These are phyloP conservation scores for Polypedilum vanderplanki DNA, from an alignment of 1,140 invertebrate species.

Conservation along the genomic window DNA sequence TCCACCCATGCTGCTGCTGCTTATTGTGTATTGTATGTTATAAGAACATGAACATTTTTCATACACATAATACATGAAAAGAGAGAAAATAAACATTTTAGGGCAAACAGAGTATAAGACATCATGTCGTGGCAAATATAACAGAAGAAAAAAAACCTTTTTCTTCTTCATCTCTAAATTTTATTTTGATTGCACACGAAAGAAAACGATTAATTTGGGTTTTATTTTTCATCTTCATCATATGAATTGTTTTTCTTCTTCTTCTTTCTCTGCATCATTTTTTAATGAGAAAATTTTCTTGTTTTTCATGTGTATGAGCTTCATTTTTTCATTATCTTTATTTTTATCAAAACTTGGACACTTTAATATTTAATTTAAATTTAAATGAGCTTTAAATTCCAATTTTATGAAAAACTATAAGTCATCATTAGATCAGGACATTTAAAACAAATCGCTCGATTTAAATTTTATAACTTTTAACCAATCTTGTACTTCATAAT, in stretches of 20 bases:
- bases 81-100: too few relatives aligned
- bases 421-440: too few relatives aligned
- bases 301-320: too few relatives aligned
- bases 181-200: conserved; percentile 13
- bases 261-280: background rate
- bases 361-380: too few relatives aligned
- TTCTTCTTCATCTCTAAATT: background rate
- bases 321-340: too few relatives aligned
- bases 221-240: background rate
- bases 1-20: background rate
- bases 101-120: too few relatives aligned
- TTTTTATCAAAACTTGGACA: too few relatives aligned
- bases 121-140: background rate
- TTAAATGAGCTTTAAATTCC: too few relatives aligned
- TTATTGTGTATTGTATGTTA: background rate
- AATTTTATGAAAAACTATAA: too few relatives aligned
- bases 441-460: too few relatives aligned
- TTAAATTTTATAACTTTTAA: too few relatives aligned
- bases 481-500: too few relatives aligned
- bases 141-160: background rate
- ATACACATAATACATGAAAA: background rate
- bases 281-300: background rate
- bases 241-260: background rate
- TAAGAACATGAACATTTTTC: background rate
- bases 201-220: background rate